Evolutionary conservation across 2,888 invertebrate species (phyloP).

Genomic region (Conomelus anceps): DNA sequence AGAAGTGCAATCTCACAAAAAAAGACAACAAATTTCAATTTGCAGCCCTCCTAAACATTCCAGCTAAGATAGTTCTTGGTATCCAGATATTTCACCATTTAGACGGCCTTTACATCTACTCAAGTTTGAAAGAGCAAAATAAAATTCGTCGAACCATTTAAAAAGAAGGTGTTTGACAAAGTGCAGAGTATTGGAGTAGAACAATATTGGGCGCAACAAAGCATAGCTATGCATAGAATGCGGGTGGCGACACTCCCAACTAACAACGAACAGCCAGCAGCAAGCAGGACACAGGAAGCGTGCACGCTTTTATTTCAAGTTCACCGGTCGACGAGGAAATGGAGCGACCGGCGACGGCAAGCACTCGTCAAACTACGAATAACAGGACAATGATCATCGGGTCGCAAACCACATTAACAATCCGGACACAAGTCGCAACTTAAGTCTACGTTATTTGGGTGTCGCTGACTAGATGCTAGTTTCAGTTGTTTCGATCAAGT

Average conservation of each 20-base stretch:
- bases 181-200: not conserved
- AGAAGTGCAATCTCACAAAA: too few species aligned
- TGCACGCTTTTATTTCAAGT: not conserved
- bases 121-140: too few species aligned
- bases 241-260: not conserved
- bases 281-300: not conserved
- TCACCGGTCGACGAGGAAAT: not conserved
- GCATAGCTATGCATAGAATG: not conserved
- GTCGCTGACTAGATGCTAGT: not conserved
- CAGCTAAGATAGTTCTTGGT: too few species aligned
- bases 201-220: not conserved
- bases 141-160: not conserved
- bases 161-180: not conserved
- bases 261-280: not conserved
- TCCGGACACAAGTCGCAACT: too few species aligned
- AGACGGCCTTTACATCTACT: too few species aligned
- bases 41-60: too few species aligned
- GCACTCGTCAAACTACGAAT: not conserved
- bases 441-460: not conserved
- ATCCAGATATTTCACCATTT: too few species aligned
- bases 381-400: not conserved
- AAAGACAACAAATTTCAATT: too few species aligned
- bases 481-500: too few species aligned
- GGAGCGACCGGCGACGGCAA: too few species aligned
- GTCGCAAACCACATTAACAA: too few species aligned